These are phyloP conservation scores for Tursiops truncatus DNA, from an alignment of 2,113 vertebrate genomes.

Conservation along the genomic window DNA sequence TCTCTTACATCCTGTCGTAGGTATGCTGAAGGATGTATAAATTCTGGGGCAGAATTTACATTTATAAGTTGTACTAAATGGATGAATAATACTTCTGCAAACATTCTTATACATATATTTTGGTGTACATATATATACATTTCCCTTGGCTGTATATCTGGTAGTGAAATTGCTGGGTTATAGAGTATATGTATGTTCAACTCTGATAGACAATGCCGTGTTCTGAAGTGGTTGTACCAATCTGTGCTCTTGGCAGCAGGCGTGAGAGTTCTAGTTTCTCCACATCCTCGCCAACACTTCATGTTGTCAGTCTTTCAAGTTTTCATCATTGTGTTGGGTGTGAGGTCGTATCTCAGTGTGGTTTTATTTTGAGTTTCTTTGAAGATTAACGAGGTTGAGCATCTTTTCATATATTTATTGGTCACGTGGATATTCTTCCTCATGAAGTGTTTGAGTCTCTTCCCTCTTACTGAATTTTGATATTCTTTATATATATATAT, in stretches of 20 bases:
- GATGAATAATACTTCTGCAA: background rate
- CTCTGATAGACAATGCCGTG: background rate
- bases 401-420: slow-evolving; percentile 24
- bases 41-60: background rate
- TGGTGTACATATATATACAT: background rate
- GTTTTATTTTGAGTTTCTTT: slow-evolving; percentile 12
- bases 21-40: background rate
- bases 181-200: background rate
- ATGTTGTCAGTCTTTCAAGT: background rate
- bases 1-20: background rate
- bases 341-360: background rate
- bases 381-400: background rate
- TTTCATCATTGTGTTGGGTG: background rate
- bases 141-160: background rate
- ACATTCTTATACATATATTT: background rate
- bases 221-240: background rate
- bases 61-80: background rate
- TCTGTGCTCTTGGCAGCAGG: background rate
- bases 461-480: background rate
- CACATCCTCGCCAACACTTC: background rate
- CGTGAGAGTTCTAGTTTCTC: background rate
- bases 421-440: background rate
- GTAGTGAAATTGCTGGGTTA: background rate
- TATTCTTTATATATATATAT: background rate
- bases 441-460: background rate